phyloP scores from a whole-genome alignment of 2,888 invertebrate species.

The Mayetiola destructor region DNA sequence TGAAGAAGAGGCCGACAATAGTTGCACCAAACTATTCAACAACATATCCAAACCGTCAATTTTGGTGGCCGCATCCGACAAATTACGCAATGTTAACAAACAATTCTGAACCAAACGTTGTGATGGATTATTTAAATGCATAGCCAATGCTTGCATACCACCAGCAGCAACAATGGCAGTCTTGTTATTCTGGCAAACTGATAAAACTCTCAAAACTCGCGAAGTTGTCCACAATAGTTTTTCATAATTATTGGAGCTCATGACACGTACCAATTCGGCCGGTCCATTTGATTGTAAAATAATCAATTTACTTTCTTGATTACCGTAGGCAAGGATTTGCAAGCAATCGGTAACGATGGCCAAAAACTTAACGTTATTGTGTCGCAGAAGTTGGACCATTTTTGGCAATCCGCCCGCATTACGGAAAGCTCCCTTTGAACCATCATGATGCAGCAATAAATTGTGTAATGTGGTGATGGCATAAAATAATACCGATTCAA shows the following conservation, averaged over 20 bases:
- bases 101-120: slow-evolving; percentile 92
- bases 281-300: slow-evolving; percentile 94
- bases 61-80: slow-evolving; percentile 97
- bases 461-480: slow-evolving; percentile 98
- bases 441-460: slow-evolving; percentile 91
- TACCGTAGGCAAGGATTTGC: slow-evolving; percentile 93
- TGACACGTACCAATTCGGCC: slow-evolving; percentile 89
- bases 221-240: slow-evolving; percentile 98
- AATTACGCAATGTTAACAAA: slow-evolving; percentile 92
- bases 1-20: too few relatives aligned
- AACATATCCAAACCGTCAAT: slow-evolving; percentile 80
- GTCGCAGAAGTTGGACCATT: slow-evolving; percentile 90
- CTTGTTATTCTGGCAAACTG: slow-evolving; percentile 97
- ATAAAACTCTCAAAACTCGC: slow-evolving; percentile 90
- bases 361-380: slow-evolving; percentile 94
- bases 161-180: slow-evolving; percentile 97
- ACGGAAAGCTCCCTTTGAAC: slow-evolving; percentile 95
- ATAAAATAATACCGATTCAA: slow-evolving; percentile 94
- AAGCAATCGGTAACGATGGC: slow-evolving; percentile 98
- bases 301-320: slow-evolving; percentile 94
- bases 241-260: slow-evolving; percentile 94
- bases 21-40: slow-evolving; percentile 77
- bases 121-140: slow-evolving; percentile 85
- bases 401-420: slow-evolving; percentile 95
- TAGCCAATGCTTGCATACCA: slow-evolving; percentile 93